Evolutionary conservation across 2,113 vertebrate genomes (phyloP).

Genomic region (Platysternon megacephalum): DNA sequence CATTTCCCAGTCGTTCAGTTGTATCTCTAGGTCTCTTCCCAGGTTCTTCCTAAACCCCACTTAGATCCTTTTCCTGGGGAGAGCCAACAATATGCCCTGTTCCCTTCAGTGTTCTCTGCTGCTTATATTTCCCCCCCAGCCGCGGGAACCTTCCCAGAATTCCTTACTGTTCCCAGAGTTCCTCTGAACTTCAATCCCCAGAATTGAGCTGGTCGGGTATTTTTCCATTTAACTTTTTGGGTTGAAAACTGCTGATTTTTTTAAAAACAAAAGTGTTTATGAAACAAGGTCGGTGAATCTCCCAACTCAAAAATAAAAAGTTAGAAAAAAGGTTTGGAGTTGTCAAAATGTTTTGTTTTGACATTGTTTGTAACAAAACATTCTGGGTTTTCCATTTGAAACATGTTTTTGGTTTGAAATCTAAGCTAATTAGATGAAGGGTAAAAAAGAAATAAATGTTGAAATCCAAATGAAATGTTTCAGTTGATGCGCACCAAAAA

Average conservation of each 20-base stretch:
- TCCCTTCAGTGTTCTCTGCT: neutral
- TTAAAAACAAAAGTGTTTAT: neutral
- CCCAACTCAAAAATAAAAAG: too few species aligned
- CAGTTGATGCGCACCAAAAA: neutral
- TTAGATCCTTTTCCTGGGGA: constrained; percentile 2
- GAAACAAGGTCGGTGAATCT: neutral
- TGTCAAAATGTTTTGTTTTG: neutral
- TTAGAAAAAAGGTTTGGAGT: too few species aligned
- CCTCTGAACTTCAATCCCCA: neutral
- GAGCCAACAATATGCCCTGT: neutral
- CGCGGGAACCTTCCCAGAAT: neutral
- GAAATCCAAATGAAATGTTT: neutral
- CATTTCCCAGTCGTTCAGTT: neutral
- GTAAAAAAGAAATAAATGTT: neutral
- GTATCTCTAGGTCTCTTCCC: neutral
- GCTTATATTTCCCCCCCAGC: fast-evolving
- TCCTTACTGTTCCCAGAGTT: neutral
- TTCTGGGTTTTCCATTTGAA: neutral
- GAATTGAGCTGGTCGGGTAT: neutral
- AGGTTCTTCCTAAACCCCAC: neutral
- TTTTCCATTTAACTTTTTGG: neutral
- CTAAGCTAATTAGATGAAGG: neutral
- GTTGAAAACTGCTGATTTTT: neutral
- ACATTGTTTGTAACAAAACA: neutral
- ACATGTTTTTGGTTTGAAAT: neutral